Percentiles rank a stretch among this genome's conserved stretches.
Conservation (phyloP, 1,140 invertebrate genomes). For the Bombus pascuorum region DNA sequence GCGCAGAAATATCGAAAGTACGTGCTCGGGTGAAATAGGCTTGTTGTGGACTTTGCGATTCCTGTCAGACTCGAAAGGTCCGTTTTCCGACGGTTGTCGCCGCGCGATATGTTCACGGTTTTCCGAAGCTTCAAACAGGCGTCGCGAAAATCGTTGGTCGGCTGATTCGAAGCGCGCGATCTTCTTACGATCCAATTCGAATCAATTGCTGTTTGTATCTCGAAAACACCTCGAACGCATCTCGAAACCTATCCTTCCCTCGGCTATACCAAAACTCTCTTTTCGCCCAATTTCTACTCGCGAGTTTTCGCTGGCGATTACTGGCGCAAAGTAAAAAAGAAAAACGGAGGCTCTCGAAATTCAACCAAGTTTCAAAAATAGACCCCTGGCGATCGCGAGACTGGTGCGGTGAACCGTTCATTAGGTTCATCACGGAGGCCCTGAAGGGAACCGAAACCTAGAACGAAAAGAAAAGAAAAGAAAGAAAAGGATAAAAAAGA, state of each 20-base stretch:
- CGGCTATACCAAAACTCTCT: neutral
- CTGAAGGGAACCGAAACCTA: neutral
- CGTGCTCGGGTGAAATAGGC: too few species aligned
- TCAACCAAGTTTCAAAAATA: conserved; percentile 30
- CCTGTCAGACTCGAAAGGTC: neutral
- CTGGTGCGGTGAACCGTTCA: conserved; percentile 21
- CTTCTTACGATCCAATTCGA: too few species aligned
- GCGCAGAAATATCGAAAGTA: too few species aligned
- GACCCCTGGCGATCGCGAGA: neutral
- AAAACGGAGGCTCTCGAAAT: neutral
- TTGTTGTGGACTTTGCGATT: neutral
- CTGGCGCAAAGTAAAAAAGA: neutral
- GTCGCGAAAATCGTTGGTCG: neutral
- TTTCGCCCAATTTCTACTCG: neutral
- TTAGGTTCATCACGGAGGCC: neutral
- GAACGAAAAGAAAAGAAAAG: neutral
- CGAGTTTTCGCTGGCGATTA: neutral
- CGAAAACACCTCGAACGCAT: neutral
- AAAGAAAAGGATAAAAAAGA: neutral
- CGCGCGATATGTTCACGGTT: neutral
- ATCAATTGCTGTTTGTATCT: neutral
- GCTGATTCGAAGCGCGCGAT: neutral
- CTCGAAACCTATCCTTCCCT: neutral
- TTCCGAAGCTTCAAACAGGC: neutral
- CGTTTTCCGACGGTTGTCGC: neutral